These are phyloP conservation scores for Phyllotreta cruciferae DNA, from an alignment of 2,888 invertebrate species.

Conservation along the genomic window DNA sequence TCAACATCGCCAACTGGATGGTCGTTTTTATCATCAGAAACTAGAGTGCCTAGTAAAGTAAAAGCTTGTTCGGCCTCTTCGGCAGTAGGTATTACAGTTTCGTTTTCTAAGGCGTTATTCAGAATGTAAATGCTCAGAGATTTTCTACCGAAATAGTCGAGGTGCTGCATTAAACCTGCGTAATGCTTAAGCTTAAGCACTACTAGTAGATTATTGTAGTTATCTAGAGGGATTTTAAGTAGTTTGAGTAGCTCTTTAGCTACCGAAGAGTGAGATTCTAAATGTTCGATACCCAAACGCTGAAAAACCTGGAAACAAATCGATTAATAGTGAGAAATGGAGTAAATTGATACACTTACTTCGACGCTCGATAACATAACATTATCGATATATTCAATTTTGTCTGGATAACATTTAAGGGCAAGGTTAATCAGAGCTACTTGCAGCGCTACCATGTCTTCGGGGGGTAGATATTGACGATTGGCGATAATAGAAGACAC, in stretches of 20 bases:
- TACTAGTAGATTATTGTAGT: conserved; percentile 90
- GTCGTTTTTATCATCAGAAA: conserved; percentile 84
- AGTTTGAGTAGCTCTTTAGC: conserved; percentile 93
- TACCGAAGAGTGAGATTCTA: conserved; percentile 81
- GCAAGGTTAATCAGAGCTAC: conserved; percentile 94
- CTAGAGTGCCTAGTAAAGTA: conserved; percentile 80
- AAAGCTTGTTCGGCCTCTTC: conserved; percentile 75
- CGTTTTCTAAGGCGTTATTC: conserved; percentile 88
- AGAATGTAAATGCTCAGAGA: conserved; percentile 88
- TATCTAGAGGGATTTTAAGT: conserved; percentile 92
- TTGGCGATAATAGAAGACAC: conserved; percentile 94
- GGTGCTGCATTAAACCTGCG: conserved; percentile 71
- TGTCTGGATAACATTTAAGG: conserved; percentile 94
- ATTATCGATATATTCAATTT: conserved; percentile 93
- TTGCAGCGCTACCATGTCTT: conserved; percentile 95
- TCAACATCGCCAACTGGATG: conserved; percentile 69
- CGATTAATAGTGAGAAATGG: background rate
- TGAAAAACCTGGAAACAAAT: conserved; percentile 69
- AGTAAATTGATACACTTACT: conserved; percentile 41
- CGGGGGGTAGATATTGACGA: conserved; percentile 92
- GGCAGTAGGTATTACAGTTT: conserved; percentile 83
- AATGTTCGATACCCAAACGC: conserved; percentile 81
- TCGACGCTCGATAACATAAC: conserved; percentile 89
- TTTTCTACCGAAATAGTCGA: conserved; percentile 88
- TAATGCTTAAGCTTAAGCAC: conserved; percentile 89